Base-by-base conservation (phyloP, 2,113 vertebrate species). In the Cottus gobio region DNA sequence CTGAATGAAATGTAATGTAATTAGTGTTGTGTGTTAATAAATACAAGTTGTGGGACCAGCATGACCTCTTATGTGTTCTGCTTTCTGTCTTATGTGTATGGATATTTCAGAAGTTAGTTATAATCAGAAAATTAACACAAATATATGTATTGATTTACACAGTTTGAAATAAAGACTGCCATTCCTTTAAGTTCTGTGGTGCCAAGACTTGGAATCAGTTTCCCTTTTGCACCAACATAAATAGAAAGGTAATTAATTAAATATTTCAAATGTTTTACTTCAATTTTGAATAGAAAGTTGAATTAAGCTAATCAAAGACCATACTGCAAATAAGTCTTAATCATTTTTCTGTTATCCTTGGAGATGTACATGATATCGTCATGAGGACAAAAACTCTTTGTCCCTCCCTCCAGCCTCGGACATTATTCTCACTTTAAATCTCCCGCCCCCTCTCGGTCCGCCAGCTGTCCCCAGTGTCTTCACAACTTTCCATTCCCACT, bases 21-120 rank as follows among this genome's bases (percentile, higher is more conserved):
- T n/a, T n/a, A 22, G 2, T 63, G 15, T 63, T 62, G 7, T 28
- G 16, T 34, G 24, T 75, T 48, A 75, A 79, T 57, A 80, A 89
- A 83, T 83, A 15, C 15, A 46, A 26, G 15, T 57, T 72, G 50
- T 48, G 57, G 62, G 75, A 82, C 71, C 79, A 77, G 11, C 15
- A 76, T 31, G 62, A 36, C 13, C 1, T 46, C 13, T 15, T 82
- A 1, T 72, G 46, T 68, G 26, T 60, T 68, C 2, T 52, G 37
- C 5, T 71, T 7, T 68, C 2, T 57, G 10, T n/a, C 39, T 62
- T 31, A n/a, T 22, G 36, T 26, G 12, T 61, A 11, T 8, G 13
- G 1, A 31, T 24, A 1, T 6, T 48, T 46, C 28, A 26, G n/a
- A 62, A 8, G 12, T 31, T 31, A 34, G 6, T 42, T 22, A 28